Conservation (phyloP, 2,797 vertebrate genomes). For the Acomys russatus region DNA sequence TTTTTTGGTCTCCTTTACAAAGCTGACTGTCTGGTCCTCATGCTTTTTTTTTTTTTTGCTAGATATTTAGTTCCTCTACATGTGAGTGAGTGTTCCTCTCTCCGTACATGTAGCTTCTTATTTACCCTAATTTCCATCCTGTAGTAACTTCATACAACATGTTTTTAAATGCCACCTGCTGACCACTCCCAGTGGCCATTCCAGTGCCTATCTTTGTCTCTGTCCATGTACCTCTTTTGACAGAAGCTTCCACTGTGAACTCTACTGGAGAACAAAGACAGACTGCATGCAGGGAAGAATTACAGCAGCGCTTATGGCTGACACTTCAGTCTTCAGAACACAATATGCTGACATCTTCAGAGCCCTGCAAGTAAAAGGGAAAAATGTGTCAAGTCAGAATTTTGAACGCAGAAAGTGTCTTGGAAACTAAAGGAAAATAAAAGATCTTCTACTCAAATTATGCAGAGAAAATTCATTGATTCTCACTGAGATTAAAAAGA, state of each 20-base stretch:
- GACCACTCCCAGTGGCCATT: neutral
- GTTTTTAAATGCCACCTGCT: neutral
- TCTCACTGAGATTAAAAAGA: neutral
- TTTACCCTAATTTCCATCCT: neutral
- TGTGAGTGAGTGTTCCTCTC: neutral
- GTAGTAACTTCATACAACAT: neutral
- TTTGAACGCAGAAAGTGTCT: neutral
- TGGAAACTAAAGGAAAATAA: neutral
- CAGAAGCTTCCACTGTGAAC: neutral
- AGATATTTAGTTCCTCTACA: neutral
- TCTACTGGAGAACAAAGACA: neutral
- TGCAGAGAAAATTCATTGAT: neutral
- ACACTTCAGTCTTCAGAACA: neutral
- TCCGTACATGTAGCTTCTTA: neutral
- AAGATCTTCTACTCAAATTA: neutral
- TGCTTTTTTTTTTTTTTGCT: neutral
- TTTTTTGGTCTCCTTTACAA: neutral
- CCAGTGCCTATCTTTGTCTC: neutral
- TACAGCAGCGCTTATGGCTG: neutral
- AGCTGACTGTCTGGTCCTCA: neutral
- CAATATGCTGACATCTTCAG: neutral
- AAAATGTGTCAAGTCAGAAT: neutral
- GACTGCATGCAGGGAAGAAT: neutral
- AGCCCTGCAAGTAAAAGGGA: neutral
- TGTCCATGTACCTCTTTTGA: neutral